Percentiles rank a stretch among this genome's conserved stretches.
Evolutionary conservation across 2,888 invertebrate species (phyloP).

Genomic region (Oxystoma pomonae): DNA sequence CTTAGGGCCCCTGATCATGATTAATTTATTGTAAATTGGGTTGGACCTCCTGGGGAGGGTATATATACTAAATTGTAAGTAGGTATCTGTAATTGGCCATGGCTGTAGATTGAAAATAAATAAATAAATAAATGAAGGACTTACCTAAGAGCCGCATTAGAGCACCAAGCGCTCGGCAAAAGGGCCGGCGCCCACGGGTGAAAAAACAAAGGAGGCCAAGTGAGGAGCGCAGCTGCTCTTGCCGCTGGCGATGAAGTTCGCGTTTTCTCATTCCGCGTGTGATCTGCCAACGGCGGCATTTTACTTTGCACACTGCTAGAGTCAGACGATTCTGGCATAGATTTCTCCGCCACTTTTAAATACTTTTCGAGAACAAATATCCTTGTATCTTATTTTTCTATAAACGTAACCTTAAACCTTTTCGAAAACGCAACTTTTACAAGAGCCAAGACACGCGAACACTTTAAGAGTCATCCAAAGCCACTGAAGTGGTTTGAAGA

Average conservation of each 20-base stretch:
- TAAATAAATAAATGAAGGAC: too few species aligned
- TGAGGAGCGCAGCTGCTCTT: conserved; percentile 57
- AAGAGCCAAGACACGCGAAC: conserved; percentile 45
- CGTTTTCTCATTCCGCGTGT: conserved; percentile 16
- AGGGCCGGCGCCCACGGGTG: conserved; percentile 73
- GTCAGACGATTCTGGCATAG: conserved; percentile 18
- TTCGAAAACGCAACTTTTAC: conserved; percentile 11
- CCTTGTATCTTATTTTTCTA: not conserved
- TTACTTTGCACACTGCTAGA: conserved; percentile 28
- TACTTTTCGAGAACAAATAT: conserved; percentile 8
- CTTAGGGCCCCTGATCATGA: too few species aligned
- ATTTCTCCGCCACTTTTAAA: conserved; percentile 45
- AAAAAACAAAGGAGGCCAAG: conserved; percentile 71
- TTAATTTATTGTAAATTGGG: too few species aligned
- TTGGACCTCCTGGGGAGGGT: too few species aligned
- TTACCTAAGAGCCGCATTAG: conserved; percentile 62
- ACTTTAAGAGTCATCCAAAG: conserved; percentile 46
- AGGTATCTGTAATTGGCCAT: too few species aligned
- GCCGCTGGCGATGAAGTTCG: conserved; percentile 33
- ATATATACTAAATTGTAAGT: too few species aligned
- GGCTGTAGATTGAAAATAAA: too few species aligned
- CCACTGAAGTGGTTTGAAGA: conserved; percentile 47
- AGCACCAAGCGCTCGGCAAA: conserved; percentile 63
- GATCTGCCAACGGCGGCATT: conserved; percentile 31
- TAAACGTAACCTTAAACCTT: too few species aligned